phyloP scores from a whole-genome alignment of 2,888 invertebrate species.

The Drosophila kanekoi region DNA sequence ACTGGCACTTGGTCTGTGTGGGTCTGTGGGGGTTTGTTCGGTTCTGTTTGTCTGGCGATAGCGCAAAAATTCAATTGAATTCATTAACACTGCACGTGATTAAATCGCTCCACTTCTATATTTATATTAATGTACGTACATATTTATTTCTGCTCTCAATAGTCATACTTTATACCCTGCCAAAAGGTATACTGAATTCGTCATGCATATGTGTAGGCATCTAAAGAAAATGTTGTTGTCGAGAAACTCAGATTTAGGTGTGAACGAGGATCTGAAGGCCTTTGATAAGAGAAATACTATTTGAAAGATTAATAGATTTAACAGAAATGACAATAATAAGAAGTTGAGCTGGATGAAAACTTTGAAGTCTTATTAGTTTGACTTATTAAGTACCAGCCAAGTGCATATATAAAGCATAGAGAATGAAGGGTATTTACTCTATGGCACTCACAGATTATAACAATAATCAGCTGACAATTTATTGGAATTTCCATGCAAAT shows the following conservation, averaged over 20 bases:
- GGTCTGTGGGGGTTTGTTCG: slow-evolving; percentile 15
- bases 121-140: slow-evolving; percentile 48
- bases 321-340: too few relatives aligned
- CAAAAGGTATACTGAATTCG: background rate
- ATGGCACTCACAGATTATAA: background rate
- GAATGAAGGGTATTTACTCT: background rate
- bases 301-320: too few relatives aligned
- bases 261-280: too few relatives aligned
- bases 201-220: background rate
- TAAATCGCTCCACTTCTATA: slow-evolving; percentile 66
- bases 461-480: slow-evolving; percentile 69
- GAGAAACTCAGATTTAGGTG: too few relatives aligned
- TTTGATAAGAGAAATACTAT: too few relatives aligned
- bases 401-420: background rate
- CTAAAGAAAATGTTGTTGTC: background rate
- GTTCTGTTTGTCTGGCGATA: slow-evolving; percentile 56
- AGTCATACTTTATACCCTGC: slow-evolving; percentile 1
- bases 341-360: too few relatives aligned
- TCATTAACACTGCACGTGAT: slow-evolving; percentile 75
- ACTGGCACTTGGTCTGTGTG: slow-evolving; percentile 30
- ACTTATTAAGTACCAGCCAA: too few relatives aligned
- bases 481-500: slow-evolving; percentile 76
- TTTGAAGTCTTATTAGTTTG: too few relatives aligned
- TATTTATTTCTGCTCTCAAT: slow-evolving; percentile 7
- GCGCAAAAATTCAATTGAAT: slow-evolving; percentile 69